Percentiles rank a stretch among this genome's conserved stretches.
These are phyloP conservation scores for Galeopterus variegatus DNA, from an alignment of 2,113 vertebrate species.

Conservation along the genomic window DNA sequence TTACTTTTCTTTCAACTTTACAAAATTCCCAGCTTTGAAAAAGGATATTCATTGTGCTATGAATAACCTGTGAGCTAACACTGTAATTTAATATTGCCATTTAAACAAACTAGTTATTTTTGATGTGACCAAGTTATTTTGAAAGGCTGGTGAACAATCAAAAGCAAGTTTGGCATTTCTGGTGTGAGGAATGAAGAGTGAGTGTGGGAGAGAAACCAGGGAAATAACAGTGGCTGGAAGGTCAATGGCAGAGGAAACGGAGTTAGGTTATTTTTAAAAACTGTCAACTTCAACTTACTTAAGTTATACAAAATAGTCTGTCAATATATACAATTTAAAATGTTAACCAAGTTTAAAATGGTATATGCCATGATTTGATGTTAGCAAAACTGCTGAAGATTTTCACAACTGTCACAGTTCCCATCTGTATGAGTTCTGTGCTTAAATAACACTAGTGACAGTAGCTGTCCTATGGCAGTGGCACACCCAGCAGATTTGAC, in stretches of 20 bases:
- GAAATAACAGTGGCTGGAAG: fast-evolving
- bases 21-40: slow-evolving; percentile 7
- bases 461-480: fast-evolving
- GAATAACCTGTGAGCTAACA: background rate
- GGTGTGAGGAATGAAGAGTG: background rate
- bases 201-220: background rate
- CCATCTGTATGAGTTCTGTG: fast-evolving
- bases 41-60: background rate
- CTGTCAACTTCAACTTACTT: background rate
- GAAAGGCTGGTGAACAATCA: background rate
- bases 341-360: background rate
- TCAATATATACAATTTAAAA: background rate
- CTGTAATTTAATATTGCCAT: background rate
- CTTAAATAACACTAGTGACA: fast-evolving
- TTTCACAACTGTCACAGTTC: background rate
- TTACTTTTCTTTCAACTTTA: background rate
- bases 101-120: background rate
- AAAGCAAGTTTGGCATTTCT: background rate
- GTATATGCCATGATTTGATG: background rate
- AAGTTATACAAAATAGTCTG: background rate
- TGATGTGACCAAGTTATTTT: background rate
- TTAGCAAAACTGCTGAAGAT: background rate
- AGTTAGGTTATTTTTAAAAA: background rate
- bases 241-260: fast-evolving
- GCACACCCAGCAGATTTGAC: too few relatives aligned